Conservation (phyloP, 2,113 vertebrate genomes). For the Melanocharis versteri region DNA sequence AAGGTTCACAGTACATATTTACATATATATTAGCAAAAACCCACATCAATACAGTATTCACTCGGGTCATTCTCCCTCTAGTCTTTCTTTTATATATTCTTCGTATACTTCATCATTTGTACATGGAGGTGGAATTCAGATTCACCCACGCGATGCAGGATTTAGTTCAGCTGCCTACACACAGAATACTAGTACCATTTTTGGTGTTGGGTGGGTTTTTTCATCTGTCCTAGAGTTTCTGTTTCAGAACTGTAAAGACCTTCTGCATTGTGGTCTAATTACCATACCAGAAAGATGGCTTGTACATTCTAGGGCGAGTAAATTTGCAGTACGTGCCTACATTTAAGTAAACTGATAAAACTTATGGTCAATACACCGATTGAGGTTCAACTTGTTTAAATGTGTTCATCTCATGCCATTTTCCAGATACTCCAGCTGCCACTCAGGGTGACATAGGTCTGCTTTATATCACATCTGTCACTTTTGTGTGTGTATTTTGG, state of each 20-base stretch:
- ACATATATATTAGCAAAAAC: background rate
- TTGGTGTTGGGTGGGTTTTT: fast-evolving
- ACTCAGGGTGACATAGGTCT: background rate
- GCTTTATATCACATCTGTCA: background rate
- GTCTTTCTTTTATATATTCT: no score
- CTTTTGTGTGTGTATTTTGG: background rate
- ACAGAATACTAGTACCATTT: background rate
- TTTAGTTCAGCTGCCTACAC: background rate
- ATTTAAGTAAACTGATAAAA: background rate
- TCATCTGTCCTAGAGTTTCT: background rate
- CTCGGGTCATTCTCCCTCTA: background rate
- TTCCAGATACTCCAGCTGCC: background rate
- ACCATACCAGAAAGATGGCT: background rate
- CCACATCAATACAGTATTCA: background rate
- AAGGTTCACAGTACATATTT: background rate
- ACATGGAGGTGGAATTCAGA: background rate
- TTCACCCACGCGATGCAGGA: background rate
- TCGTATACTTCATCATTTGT: background rate
- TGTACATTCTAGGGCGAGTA: background rate
- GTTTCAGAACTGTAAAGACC: background rate
- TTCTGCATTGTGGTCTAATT: background rate
- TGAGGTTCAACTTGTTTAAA: background rate
- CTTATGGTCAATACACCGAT: background rate
- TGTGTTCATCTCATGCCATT: background rate
- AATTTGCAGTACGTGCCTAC: background rate